Base-by-base conservation (phyloP, 2,888 invertebrate species). In the Scaptodrosophila latifasciaeformis region DNA sequence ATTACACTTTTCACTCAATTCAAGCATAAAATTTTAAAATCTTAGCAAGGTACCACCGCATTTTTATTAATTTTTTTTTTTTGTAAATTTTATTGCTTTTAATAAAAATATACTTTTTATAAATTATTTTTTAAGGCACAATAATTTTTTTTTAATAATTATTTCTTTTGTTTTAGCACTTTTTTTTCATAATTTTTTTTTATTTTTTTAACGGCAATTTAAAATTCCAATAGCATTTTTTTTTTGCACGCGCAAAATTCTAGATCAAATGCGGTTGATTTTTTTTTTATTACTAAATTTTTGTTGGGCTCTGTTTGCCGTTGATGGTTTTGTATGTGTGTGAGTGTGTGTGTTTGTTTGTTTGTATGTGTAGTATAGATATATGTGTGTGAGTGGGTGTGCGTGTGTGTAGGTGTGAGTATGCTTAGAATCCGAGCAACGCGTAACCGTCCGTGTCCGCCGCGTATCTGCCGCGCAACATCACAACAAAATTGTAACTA, bases 401-500 rank as follows among this genome's bases (percentile, higher is more conserved):
- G 37, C 53, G 37, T 43, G 43, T 21, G 24, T 42, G 21, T 42
- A 27, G 17, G 21, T 18, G 52, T 65, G 58, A 67, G 69, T 59
- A 70, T 74, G 59, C 49, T 71, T 81, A 81, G 72, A 74, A 74
- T 74, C 55, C 79, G 81, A 80, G 80, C 74, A 79, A 76, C 71
- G 80, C 82, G 70, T 52, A 61, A 56, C 67, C 78, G 82, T 80
- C 80, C 82, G 80, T 68, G 70, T 71, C 80, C 80, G 67, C 67
- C 83, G 83, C 83, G 81, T 81, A 83, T 82, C 82, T 82, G 80
- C 75, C 81, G 84, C 82, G 79, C 83, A 82, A 84, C 83, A 84
- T 84, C 83, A 83, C 84, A 84, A 83, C 84, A 84, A 81, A 84
- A 83, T 80, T 83, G 83, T 83, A 84, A 84, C 84, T 84, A 83